phyloP scores from a whole-genome alignment of 2,888 invertebrate genomes.

The Coleophora deauratella region DNA sequence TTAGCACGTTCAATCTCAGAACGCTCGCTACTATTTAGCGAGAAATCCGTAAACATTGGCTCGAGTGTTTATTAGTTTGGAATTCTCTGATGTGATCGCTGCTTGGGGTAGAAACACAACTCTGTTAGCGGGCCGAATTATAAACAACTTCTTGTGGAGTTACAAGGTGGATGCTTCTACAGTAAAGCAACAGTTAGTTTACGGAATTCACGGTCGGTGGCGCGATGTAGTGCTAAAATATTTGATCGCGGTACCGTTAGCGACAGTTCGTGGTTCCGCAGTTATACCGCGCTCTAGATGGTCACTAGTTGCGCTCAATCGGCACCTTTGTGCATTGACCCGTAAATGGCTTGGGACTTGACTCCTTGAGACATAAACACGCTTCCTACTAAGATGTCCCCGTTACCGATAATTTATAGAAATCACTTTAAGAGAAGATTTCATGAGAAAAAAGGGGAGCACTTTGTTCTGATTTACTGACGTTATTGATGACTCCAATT shows the following conservation, averaged over 20 bases:
- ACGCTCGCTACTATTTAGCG: slow-evolving; percentile 47
- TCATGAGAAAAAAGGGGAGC: too few species aligned
- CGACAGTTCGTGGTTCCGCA: slow-evolving; percentile 15
- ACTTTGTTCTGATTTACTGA: too few species aligned
- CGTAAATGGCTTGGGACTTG: slow-evolving; percentile 41
- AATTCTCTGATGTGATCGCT: slow-evolving; percentile 25
- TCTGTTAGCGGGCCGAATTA: slow-evolving; percentile 17
- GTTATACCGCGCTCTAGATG: slow-evolving; percentile 29
- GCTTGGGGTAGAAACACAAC: slow-evolving; percentile 14
- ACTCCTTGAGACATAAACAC: slow-evolving; percentile 27
- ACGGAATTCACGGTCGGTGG: slow-evolving; percentile 15
- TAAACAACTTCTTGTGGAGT: slow-evolving; percentile 22
- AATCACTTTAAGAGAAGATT: background rate
- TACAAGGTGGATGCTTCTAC: slow-evolving; percentile 1
- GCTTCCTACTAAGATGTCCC: slow-evolving; percentile 40
- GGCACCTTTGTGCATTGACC: slow-evolving; percentile 67
- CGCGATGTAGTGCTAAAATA: slow-evolving; percentile 35
- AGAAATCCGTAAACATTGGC: slow-evolving; percentile 38
- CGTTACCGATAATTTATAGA: slow-evolving; percentile 32
- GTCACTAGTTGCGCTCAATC: slow-evolving; percentile 24
- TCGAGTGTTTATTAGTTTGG: slow-evolving; percentile 26
- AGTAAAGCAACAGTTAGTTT: slow-evolving; percentile 21
- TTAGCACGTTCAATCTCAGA: slow-evolving; percentile 54
- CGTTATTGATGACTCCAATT: too few species aligned
- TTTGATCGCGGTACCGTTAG: slow-evolving; percentile 56